A percentile compares a stretch with the other conserved stretches of the same genome.
Evolutionary conservation across 2,113 vertebrate species (phyloP).

Genomic region (Odontesthes bonariensis): DNA sequence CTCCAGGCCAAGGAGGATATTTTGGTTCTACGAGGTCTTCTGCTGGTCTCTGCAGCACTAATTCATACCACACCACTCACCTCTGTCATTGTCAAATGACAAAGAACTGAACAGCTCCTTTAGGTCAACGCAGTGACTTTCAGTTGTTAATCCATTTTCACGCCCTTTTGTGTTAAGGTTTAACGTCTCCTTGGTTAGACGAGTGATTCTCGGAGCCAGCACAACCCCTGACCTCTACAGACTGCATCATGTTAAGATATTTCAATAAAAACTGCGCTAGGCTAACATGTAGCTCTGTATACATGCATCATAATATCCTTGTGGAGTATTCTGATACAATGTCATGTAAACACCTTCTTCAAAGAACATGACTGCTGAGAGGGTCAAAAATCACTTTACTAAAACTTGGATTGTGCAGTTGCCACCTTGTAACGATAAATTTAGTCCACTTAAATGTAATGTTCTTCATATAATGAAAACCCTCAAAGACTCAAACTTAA

Average conservation of each 20-base stretch:
- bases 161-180: not conserved
- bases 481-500: too few relatives aligned
- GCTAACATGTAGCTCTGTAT: too few relatives aligned
- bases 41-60: constrained; percentile 64
- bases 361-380: too few relatives aligned
- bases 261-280: not conserved
- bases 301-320: too few relatives aligned
- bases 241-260: not conserved
- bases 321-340: too few relatives aligned
- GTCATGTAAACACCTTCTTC: too few relatives aligned
- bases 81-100: constrained; percentile 39
- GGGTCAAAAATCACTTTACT: too few relatives aligned
- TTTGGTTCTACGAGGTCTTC: constrained; percentile 78
- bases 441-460: too few relatives aligned
- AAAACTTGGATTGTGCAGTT: too few relatives aligned
- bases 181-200: not conserved
- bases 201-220: not conserved
- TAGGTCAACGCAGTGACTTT: not conserved
- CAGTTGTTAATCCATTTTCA: not conserved
- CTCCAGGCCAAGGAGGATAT: constrained; percentile 74
- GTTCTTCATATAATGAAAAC: too few relatives aligned
- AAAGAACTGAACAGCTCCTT: constrained; percentile 27
- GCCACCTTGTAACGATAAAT: too few relatives aligned
- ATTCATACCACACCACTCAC: constrained; percentile 37
- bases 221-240: not conserved